phyloP scores from a whole-genome alignment of 37 sponge, comb jelly and placozoan genomes.

The Oscarella lobularis region DNA sequence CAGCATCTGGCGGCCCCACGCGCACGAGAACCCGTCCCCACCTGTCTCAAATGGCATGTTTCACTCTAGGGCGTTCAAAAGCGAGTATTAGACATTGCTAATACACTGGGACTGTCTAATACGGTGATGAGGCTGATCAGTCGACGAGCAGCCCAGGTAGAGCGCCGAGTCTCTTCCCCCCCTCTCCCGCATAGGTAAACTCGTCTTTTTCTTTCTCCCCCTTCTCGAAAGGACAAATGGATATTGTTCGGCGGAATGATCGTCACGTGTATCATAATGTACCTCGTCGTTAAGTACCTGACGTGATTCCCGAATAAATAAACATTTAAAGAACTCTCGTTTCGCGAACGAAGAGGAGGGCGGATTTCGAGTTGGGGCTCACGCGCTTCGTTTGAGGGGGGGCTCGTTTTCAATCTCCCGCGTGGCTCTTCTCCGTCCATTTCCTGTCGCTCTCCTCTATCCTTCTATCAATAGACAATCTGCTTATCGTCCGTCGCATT shows the following conservation, averaged over 20 bases:
- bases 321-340: too few species aligned
- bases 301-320: too few species aligned
- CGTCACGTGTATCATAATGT: not conserved
- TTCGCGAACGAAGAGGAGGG: too few species aligned
- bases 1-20: too few species aligned
- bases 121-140: not conserved
- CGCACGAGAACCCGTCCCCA: too few species aligned
- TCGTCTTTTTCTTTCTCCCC: not conserved
- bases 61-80: not conserved
- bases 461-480: too few species aligned
- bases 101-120: not conserved
- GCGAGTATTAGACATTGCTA: not conserved
- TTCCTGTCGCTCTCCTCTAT: too few species aligned
- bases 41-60: not conserved
- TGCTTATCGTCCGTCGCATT: too few species aligned
- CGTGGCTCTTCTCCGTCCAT: too few species aligned
- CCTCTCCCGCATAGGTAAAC: not conserved
- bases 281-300: not conserved
- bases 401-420: too few species aligned
- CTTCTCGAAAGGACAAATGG: conserved; percentile 3
- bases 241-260: not conserved
- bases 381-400: too few species aligned
- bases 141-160: not conserved
- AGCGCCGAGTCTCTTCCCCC: not conserved
- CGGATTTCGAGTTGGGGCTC: too few species aligned